These are phyloP conservation scores for Psilopogon haemacephalus DNA, from an alignment of 2,113 vertebrate species.

Conservation along the genomic window DNA sequence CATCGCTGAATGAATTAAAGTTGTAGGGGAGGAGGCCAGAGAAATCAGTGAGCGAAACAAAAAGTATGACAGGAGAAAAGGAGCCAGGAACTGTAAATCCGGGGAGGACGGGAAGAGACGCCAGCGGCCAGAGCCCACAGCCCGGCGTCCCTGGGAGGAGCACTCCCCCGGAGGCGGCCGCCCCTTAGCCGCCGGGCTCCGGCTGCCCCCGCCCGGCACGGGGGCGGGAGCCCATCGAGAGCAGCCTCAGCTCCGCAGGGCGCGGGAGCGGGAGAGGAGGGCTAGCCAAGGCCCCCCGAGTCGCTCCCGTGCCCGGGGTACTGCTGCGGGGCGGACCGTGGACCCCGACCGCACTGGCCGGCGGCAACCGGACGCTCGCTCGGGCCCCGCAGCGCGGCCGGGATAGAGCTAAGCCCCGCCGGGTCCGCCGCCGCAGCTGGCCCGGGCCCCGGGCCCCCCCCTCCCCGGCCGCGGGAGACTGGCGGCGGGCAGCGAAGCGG, in stretches of 20 bases:
- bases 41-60: background rate
- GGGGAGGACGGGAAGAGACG: background rate
- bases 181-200: background rate
- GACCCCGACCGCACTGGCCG: background rate
- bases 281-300: background rate
- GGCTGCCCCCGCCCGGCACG: background rate
- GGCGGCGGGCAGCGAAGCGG: background rate
- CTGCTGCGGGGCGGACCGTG: background rate
- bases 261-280: background rate
- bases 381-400: background rate
- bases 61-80: background rate
- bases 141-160: background rate
- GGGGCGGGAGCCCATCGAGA: background rate
- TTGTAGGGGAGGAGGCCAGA: background rate
- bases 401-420: background rate
- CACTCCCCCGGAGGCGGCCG: background rate
- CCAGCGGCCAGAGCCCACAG: background rate
- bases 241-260: background rate
- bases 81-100: background rate
- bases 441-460: background rate
- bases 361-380: background rate
- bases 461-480: background rate
- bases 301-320: background rate
- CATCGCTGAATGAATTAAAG: conserved; percentile 42
- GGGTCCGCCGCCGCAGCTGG: background rate